Conservation (phyloP, 2,113 vertebrate genomes). For the Montifringilla adamsi region DNA sequence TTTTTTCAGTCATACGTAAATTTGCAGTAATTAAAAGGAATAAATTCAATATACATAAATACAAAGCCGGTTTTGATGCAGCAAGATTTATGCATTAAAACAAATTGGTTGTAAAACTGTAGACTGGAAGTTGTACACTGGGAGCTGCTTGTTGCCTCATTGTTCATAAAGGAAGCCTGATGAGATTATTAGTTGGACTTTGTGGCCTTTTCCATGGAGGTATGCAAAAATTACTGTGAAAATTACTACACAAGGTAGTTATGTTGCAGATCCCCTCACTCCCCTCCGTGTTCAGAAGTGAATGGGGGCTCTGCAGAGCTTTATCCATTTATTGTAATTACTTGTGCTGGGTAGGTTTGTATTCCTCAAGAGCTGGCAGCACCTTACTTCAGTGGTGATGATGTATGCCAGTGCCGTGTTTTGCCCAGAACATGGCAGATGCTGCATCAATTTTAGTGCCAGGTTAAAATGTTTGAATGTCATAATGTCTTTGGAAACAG, state of each 20-base stretch:
- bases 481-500: background rate
- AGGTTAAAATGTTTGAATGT: slow-evolving; percentile 18
- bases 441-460: background rate
- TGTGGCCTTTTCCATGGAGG: background rate
- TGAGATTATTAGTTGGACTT: background rate
- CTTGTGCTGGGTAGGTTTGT: background rate
- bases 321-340: background rate
- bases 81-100: background rate
- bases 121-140: background rate
- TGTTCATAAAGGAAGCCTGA: background rate
- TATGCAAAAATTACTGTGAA: background rate
- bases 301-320: background rate
- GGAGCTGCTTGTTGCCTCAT: background rate
- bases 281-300: background rate
- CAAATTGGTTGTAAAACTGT: background rate
- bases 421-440: background rate
- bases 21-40: background rate
- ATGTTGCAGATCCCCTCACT: background rate
- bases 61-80: background rate
- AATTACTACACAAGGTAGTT: background rate
- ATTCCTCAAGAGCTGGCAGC: background rate
- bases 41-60: background rate
- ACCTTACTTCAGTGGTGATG: background rate
- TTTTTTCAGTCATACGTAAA: background rate
- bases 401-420: background rate